Conservation (phyloP, 2,888 invertebrate species). For the Leptopterna dolabrata region DNA sequence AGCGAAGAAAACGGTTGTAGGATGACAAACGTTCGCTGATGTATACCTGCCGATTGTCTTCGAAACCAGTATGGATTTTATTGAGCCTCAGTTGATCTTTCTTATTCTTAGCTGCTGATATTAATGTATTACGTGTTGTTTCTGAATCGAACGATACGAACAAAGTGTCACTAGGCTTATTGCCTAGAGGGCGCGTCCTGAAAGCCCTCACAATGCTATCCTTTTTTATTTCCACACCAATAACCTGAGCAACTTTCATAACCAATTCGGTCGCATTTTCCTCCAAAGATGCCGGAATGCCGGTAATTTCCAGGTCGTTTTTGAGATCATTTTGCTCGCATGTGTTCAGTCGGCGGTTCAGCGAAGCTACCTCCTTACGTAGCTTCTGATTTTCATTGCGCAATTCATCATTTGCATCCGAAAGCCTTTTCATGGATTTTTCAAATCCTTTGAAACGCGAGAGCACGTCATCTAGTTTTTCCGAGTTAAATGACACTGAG, state of each 20-base stretch:
- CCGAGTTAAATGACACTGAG: neutral
- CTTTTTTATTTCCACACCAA: neutral
- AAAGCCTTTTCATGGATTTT: neutral
- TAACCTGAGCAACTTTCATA: neutral
- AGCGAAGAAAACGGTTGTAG: neutral
- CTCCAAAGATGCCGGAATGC: neutral
- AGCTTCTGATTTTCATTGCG: neutral
- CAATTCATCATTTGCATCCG: neutral
- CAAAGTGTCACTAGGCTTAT: neutral
- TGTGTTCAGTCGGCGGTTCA: neutral
- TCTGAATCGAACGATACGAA: neutral
- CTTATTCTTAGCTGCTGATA: neutral
- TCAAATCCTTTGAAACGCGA: neutral
- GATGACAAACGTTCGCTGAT: neutral
- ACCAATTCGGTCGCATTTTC: neutral
- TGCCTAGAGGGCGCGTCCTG: neutral
- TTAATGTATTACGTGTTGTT: neutral
- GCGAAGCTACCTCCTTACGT: neutral
- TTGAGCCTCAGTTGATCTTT: too few species aligned
- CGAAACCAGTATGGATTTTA: too few species aligned
- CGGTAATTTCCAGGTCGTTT: neutral
- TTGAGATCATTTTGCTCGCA: neutral
- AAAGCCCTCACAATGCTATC: neutral
- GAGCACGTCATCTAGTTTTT: neutral
- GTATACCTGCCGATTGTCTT: neutral